Base-by-base conservation (phyloP, 2,113 vertebrate species). In the Tragelaphus strepsiceros region DNA sequence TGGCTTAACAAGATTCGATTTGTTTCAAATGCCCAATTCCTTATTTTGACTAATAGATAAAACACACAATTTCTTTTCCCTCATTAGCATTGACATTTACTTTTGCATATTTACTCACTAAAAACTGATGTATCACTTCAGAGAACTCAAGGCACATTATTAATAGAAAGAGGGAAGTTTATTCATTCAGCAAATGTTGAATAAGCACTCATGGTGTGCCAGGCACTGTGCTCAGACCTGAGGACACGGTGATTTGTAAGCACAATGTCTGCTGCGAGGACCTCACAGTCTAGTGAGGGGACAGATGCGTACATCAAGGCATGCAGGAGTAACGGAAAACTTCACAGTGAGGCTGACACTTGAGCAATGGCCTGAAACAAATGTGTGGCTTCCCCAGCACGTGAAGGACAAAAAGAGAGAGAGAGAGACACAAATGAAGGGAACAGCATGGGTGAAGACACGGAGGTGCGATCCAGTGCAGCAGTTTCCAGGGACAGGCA, bases 31-130 rank as follows among this genome's bases (percentile, higher is more conserved):
- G n/a, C n/a, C 51, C 16, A 77, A 39, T 91, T 56, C 59, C 17
- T 91, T 54, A 51, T 88, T 98, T 97, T 95, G 22, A 15, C 35
- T 59, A 88, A 54, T 86, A 32, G 24, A 80, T 64, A 49, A 93
- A 71, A 95, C 2, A 4, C 22, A 24, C 21, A 19, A 82, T 56
- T 91, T 96, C 12, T 93, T 56, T 81, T 80, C 77, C 14, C 53
- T 54, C 16, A 80, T 67, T 64, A 95, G 46, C 32, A 77, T 24
- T 58, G 56, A 58, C n/a, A 82, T 56, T 56, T 56, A 90, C 82
- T 88, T 35, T 85, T 89, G 39, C 4, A 35, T 89, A 93, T 24
- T 95, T 80, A 56, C 62, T 90, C 28, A 81, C 43, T 81, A 71
- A 86, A 91, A 94, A 61, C 64, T 43, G 26, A 67, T 87, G 21